Evolutionary conservation across 2,113 vertebrate species (phyloP), one percentile per base, ranked within the genome.

Genomic region (Hemiprocne comata): DNA sequence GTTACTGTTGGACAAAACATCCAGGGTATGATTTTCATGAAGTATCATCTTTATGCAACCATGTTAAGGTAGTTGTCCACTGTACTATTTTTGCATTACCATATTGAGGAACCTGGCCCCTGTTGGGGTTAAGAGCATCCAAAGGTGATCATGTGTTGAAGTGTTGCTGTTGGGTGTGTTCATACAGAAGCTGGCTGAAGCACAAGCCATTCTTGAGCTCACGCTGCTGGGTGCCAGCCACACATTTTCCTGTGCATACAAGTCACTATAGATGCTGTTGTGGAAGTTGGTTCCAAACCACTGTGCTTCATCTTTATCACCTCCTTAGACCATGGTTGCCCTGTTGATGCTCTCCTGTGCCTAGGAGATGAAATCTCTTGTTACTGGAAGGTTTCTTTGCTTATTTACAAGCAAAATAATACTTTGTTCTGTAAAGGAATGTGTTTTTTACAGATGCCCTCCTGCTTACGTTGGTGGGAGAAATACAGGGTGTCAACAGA

Each of bases 201-300:
- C 53, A 51, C 55, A 13, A 28, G 21, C 76, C 21, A 2, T 38
- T 46, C 36, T 66, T 18, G 20, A 0, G 2, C 17, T 50, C 21
- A 3, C 0, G 0, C 28, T 55, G 64, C 31, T 31, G 53, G 64
- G 36, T 57, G 17, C 58, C 48, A 72, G 57, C 54, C 36, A 28
- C 0, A 0, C 0, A 3, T 55, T 62, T 50, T 36, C 55, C 42
- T 17, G 50, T 33, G 29, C 6, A 0, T 19, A 5, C 34, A 3
- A 36, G 48, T 36, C 11, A 1, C 64, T 20, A 0, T 11, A 8
- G 64, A 55, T 84, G 65, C 82, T 77, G 19, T 8, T 62, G 42
- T 40, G 51, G 36, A 53, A 84, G 31, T 24, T 61, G 44, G 2
- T 69, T 83, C 62, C 36, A n/a, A 65, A 90, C 3, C 2, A 2